Percentiles rank a stretch among this genome's conserved stretches.
Conservation (phyloP, 2,113 vertebrate species). For the Leptobrachium ailaonicum region DNA sequence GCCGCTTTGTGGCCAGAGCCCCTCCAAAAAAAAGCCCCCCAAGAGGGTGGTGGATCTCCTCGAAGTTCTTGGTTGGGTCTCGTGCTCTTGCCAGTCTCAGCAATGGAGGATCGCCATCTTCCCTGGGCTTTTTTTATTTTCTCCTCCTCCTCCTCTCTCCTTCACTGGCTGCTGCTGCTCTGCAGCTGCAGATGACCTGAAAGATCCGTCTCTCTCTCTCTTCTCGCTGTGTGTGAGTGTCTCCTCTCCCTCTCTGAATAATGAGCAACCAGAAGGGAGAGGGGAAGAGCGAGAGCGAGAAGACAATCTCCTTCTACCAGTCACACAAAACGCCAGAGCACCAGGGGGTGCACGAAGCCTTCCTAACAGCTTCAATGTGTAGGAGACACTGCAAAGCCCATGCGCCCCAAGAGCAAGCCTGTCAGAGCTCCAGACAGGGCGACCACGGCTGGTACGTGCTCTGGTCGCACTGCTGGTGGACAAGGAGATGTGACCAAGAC, state of each 20-base stretch:
- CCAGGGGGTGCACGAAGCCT: conserved; percentile 98
- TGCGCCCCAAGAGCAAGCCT: not conserved
- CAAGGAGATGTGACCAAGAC: conserved; percentile 55
- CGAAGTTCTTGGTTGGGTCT: conserved; percentile 89
- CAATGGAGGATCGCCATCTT: conserved; percentile 99
- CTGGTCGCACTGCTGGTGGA: conserved; percentile 55
- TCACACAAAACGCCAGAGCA: conserved; percentile 95
- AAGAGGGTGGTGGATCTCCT: conserved; percentile 56
- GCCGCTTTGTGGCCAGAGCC: no score
- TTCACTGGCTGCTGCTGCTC: conserved; percentile 88
- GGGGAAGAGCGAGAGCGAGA: conserved; percentile 82
- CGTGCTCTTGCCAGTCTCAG: conserved; percentile 91
- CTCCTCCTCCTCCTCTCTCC: conserved; percentile 58
- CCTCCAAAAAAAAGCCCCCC: not conserved
- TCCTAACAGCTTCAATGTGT: conserved; percentile 74
- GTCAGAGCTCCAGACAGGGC: conserved; percentile 33
- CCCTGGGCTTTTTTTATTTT: conserved; percentile 82
- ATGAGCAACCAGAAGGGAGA: conserved; percentile 98
- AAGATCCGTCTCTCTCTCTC: conserved; percentile 96
- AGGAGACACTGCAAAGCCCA: conserved; percentile 13
- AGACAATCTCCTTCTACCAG: conserved; percentile 85
- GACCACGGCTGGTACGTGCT: conserved; percentile 55
- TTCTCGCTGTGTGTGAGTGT: conserved; percentile 78
- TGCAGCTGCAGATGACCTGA: conserved; percentile 98
- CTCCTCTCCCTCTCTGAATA: conserved; percentile 83